These are phyloP conservation scores for Gymnosoma rotundatum DNA, from an alignment of 2,888 invertebrate genomes.

Conservation along the genomic window DNA sequence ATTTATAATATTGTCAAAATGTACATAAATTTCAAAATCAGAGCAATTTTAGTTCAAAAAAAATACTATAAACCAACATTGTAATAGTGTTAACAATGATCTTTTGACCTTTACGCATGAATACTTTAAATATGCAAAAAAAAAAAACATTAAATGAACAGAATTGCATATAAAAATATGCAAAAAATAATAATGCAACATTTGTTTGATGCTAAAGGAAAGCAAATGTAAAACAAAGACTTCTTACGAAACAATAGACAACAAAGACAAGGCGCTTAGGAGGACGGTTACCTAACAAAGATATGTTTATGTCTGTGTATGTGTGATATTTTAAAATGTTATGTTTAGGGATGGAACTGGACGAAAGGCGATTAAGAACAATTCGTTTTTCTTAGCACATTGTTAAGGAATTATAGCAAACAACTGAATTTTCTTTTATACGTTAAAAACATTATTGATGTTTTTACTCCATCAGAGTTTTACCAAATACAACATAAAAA, in stretches of 20 bases:
- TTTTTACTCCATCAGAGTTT: too few relatives aligned
- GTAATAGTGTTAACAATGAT: slow-evolving; percentile 74
- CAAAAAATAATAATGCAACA: slow-evolving; percentile 43
- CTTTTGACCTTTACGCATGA: slow-evolving; percentile 80
- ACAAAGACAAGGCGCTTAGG: slow-evolving; percentile 18
- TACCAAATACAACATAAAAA: too few relatives aligned
- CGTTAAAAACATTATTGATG: too few relatives aligned
- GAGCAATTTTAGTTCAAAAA: slow-evolving; percentile 44
- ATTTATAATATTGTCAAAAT: slow-evolving; percentile 4
- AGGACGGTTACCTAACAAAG: slow-evolving; percentile 25
- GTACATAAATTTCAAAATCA: slow-evolving; percentile 55
- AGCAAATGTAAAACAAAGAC: slow-evolving; percentile 42
- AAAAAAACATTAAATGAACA: background rate
- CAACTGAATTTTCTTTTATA: background rate
- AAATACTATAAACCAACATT: slow-evolving; percentile 36
- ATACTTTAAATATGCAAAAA: slow-evolving; percentile 72
- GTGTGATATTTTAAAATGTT: slow-evolving; percentile 1
- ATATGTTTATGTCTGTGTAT: background rate
- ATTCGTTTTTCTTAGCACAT: slow-evolving; percentile 5
- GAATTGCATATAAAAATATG: slow-evolving; percentile 50
- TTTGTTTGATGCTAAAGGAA: slow-evolving; percentile 8
- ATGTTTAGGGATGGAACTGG: slow-evolving; percentile 73
- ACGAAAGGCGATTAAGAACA: slow-evolving; percentile 71
- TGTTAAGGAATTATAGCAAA: slow-evolving; percentile 26
- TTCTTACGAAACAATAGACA: slow-evolving; percentile 8